Evolutionary conservation across 2,888 invertebrate genomes (phyloP).

Genomic region (Eudasyphora cyanicolor): DNA sequence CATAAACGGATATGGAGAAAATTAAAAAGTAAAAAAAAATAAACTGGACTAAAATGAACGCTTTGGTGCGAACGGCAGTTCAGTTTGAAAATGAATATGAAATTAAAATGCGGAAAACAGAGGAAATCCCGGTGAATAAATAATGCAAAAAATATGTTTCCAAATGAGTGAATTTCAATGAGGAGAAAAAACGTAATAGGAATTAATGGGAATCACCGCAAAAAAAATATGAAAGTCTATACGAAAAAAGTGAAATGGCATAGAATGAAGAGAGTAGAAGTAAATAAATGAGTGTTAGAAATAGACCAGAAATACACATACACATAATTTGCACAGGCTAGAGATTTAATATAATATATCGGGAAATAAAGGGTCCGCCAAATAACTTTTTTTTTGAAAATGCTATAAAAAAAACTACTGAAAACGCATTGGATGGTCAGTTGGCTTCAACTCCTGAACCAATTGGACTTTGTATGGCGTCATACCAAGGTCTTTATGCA

Average conservation of each 20-base stretch:
- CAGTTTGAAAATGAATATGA: conserved; percentile 34
- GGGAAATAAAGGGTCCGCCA: too few species aligned
- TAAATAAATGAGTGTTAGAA: not conserved
- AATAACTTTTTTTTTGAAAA: too few species aligned
- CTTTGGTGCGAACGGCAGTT: conserved; percentile 18
- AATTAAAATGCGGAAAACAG: conserved; percentile 47
- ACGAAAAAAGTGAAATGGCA: not conserved
- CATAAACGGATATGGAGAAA: conserved; percentile 44
- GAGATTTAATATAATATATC: not conserved
- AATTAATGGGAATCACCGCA: not conserved
- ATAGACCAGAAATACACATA: not conserved
- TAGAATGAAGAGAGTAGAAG: too few species aligned
- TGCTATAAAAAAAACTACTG: too few species aligned
- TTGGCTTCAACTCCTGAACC: too few species aligned
- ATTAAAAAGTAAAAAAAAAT: conserved; percentile 28
- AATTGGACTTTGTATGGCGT: too few species aligned
- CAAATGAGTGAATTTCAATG: conserved; percentile 39
- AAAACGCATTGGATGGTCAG: too few species aligned
- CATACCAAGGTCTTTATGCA: too few species aligned
- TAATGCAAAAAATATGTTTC: conserved; percentile 39
- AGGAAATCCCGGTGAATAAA: conserved; percentile 21
- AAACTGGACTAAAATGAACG: conserved; percentile 15
- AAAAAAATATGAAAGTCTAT: conserved; percentile 2
- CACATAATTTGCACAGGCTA: not conserved
- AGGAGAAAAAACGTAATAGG: conserved; percentile 7